Evolutionary conservation across 2,113 vertebrate species (phyloP).

Genomic region (Burhinus oedicnemus): DNA sequence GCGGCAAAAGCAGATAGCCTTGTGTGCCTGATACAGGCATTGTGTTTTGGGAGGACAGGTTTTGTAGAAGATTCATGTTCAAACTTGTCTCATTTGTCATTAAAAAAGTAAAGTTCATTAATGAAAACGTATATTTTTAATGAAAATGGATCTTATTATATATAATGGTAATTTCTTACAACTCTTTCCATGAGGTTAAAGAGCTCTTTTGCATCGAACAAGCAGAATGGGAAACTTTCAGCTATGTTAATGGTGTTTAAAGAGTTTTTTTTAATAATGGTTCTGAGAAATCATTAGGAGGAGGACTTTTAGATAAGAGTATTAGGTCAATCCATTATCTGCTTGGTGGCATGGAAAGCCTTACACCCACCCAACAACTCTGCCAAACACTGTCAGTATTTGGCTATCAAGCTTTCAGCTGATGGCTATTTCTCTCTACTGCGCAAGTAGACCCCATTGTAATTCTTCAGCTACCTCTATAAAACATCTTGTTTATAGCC

Average conservation of each 20-base stretch:
- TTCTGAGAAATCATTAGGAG: neutral
- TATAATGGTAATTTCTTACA: fast-evolving
- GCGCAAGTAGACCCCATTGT: neutral
- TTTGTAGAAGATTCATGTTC: neutral
- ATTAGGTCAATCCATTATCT: neutral
- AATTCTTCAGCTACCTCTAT: neutral
- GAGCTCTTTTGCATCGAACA: neutral
- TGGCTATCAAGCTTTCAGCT: neutral
- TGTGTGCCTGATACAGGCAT: neutral
- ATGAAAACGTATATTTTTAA: neutral
- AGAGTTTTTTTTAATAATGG: neutral
- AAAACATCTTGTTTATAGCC: constrained; percentile 18
- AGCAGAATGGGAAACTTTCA: neutral
- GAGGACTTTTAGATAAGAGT: neutral
- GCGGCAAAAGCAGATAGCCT: fast-evolving
- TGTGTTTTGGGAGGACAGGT: neutral
- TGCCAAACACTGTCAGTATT: neutral
- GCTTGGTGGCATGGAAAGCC: neutral
- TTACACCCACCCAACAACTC: neutral
- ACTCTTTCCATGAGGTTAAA: neutral
- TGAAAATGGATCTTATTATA: neutral
- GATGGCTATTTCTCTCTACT: neutral
- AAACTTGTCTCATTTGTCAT: neutral
- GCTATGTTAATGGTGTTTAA: neutral
- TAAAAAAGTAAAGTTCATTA: neutral